Evolutionary conservation across 2,888 invertebrate species (phyloP).

Genomic region (Branchipolynoe longqiensis): DNA sequence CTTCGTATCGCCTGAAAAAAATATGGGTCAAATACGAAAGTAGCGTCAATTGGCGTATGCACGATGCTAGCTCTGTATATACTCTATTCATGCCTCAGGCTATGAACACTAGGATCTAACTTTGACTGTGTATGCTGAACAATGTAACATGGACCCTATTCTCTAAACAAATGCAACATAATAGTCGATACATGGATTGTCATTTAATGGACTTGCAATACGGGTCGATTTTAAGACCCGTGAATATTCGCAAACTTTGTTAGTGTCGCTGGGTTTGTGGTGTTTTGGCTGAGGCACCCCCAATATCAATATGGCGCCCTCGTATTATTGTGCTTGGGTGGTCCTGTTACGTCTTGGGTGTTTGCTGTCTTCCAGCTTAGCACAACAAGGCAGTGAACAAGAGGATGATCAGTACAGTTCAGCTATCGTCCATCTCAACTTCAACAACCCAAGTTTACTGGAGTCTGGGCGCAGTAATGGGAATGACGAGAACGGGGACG

Average conservation of each 20-base stretch:
- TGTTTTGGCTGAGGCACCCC: not conserved
- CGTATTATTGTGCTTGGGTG: slow-evolving; percentile 55
- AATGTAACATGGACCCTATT: not conserved
- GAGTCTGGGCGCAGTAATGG: slow-evolving; percentile 8
- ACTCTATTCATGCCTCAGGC: slow-evolving; percentile 43
- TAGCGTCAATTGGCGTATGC: slow-evolving; percentile 25
- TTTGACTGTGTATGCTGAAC: not conserved
- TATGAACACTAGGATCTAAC: not conserved
- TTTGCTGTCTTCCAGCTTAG: not conserved
- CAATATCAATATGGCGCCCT: slow-evolving; percentile 53
- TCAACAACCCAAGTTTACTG: slow-evolving; percentile 63
- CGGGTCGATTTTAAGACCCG: not conserved
- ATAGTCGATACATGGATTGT: not conserved
- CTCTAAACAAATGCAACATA: not conserved
- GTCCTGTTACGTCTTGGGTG: not conserved
- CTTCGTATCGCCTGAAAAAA: slow-evolving; percentile 4
- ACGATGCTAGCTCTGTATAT: slow-evolving; percentile 24
- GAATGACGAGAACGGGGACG: slow-evolving; percentile 6
- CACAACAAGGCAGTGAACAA: slow-evolving; percentile 18
- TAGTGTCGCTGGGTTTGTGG: slow-evolving; percentile 32
- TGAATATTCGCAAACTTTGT: not conserved
- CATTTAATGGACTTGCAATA: not conserved
- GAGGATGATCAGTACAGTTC: slow-evolving; percentile 21
- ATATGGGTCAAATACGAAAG: slow-evolving; percentile 35
- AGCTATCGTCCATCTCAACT: slow-evolving; percentile 51